Percentiles rank a stretch among this genome's conserved stretches.
These are phyloP conservation scores for Diphyllodes magnificus DNA, from an alignment of 2,113 vertebrate species.

Conservation along the genomic window DNA sequence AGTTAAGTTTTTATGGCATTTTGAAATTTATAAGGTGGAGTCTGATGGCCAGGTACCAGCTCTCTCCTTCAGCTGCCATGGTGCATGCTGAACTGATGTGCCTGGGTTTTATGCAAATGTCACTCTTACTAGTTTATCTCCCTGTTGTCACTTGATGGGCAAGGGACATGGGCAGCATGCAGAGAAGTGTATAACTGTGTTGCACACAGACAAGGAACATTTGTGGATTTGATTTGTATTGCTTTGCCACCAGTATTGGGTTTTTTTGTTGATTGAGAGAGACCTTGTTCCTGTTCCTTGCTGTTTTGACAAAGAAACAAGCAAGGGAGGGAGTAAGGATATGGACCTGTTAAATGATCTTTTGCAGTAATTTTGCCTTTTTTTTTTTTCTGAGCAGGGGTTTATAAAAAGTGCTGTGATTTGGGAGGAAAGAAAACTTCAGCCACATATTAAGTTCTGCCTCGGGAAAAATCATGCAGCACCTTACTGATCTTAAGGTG, in stretches of 20 bases:
- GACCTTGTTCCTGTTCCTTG: background rate
- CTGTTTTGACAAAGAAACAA: background rate
- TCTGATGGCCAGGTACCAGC: background rate
- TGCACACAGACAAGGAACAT: background rate
- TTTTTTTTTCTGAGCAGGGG: background rate
- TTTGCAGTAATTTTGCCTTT: background rate
- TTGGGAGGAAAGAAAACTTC: background rate
- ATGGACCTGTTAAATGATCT: rapidly evolving
- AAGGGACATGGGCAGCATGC: background rate
- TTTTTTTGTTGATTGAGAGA: background rate
- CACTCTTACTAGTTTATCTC: background rate
- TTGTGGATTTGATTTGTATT: background rate
- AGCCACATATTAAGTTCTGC: background rate
- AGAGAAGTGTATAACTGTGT: background rate
- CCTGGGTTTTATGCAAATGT: background rate
- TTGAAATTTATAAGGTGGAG: background rate
- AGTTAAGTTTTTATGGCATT: background rate
- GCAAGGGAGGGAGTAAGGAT: background rate
- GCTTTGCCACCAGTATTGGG: background rate
- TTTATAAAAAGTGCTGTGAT: background rate
- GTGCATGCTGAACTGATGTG: background rate
- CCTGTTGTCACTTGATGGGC: background rate
- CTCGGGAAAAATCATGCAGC: background rate
- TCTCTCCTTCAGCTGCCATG: background rate
- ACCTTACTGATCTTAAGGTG: background rate